Conservation (phyloP, 2,888 invertebrate genomes). For the Synanthedon vespiformis region DNA sequence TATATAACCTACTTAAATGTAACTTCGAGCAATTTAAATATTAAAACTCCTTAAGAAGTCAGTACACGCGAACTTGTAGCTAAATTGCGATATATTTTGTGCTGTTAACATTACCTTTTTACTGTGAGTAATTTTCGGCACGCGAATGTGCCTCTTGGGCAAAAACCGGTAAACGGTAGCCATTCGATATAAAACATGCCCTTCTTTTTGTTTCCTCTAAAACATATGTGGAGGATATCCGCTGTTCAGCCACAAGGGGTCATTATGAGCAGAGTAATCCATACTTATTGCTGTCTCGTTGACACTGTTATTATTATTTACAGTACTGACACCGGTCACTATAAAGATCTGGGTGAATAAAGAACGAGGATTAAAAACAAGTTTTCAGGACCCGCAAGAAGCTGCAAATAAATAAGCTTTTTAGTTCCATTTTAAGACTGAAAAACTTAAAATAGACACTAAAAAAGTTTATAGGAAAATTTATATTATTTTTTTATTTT, state of each 20-base stretch:
- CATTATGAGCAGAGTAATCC: slow-evolving; percentile 42
- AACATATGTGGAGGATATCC: slow-evolving; percentile 62
- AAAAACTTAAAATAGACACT: neutral
- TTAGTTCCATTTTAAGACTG: neutral
- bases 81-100: slow-evolving; percentile 4
- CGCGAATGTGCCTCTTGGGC: slow-evolving; percentile 39
- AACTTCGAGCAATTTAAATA: neutral
- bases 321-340: neutral
- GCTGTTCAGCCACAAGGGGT: slow-evolving; percentile 41
- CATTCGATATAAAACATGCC: slow-evolving; percentile 19
- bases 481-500: no score
- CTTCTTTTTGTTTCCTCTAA: slow-evolving; percentile 39
- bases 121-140: slow-evolving; percentile 51
- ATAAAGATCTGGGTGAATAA: no score
- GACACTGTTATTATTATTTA: neutral
- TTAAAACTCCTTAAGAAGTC: neutral
- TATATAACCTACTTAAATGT: neutral
- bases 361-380: no score
- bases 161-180: slow-evolving; percentile 49
- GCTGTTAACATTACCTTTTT: slow-evolving; percentile 26
- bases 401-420: neutral
- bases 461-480: no score
- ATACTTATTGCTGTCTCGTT: slow-evolving; percentile 23
- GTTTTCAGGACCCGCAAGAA: no score
- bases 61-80: slow-evolving; percentile 5